phyloP scores from a whole-genome alignment of 2,797 vertebrate genomes.

The Paguma larvata region DNA sequence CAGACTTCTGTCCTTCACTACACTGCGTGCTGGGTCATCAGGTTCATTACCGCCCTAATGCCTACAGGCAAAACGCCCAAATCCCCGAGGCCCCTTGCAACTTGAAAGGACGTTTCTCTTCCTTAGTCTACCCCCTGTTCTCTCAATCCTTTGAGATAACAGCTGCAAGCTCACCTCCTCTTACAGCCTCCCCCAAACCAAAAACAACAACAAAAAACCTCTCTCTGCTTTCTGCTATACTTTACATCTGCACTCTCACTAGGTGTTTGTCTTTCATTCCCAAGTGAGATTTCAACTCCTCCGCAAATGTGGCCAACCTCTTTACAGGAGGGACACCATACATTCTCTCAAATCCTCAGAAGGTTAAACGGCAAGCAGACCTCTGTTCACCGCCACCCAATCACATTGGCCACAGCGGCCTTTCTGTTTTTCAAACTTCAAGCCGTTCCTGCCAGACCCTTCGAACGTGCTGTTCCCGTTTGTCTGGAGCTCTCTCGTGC shows the following conservation, averaged over 20 bases:
- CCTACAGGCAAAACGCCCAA: not conserved
- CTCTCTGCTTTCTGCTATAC: not conserved
- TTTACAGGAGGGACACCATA: not conserved
- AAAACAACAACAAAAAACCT: not conserved
- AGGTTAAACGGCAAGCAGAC: not conserved
- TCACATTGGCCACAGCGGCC: not conserved
- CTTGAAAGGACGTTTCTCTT: not conserved
- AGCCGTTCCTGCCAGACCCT: not conserved
- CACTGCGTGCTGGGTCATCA: not conserved
- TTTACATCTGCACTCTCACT: not conserved
- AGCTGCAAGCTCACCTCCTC: not conserved
- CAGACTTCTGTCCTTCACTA: not conserved
- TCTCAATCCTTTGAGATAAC: not conserved
- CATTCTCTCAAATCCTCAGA: not conserved
- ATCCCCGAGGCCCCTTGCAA: not conserved
- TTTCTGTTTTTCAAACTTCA: not conserved
- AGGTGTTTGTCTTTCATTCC: not conserved
- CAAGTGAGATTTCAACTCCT: conserved; percentile 13
- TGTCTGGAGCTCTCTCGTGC: not conserved
- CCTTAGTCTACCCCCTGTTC: not conserved
- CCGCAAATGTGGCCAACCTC: not conserved
- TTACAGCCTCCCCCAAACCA: not conserved
- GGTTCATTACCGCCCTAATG: not conserved
- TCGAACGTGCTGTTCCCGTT: not conserved
- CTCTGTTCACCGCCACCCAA: not conserved